Conservation (phyloP, 1,140 invertebrate genomes). For the Drosophila bipectinata region DNA sequence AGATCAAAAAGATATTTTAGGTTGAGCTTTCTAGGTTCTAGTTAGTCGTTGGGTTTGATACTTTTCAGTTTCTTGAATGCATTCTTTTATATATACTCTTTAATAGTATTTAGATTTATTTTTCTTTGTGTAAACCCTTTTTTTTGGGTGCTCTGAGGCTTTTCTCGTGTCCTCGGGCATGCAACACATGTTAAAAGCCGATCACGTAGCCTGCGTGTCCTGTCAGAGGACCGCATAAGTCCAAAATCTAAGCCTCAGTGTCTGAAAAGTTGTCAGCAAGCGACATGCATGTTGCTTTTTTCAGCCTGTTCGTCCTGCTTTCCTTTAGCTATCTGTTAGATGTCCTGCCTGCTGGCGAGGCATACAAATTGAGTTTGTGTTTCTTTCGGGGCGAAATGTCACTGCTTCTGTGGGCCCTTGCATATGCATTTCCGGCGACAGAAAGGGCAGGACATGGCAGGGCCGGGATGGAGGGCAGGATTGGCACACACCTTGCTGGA, state of each 20-base stretch:
- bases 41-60: neutral
- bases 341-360: slow-evolving; percentile 24
- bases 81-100: neutral
- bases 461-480: slow-evolving; percentile 1
- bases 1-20: neutral
- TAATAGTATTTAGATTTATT: neutral
- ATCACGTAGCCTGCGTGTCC: slow-evolving; percentile 70
- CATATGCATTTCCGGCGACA: slow-evolving; percentile 19
- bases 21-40: neutral
- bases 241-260: slow-evolving; percentile 50
- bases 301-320: slow-evolving; percentile 10
- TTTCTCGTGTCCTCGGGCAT: slow-evolving; percentile 45
- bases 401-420: slow-evolving; percentile 18
- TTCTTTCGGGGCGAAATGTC: slow-evolving; percentile 39
- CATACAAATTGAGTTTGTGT: slow-evolving; percentile 72
- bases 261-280: slow-evolving; percentile 44
- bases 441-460: neutral
- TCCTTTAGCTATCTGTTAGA: slow-evolving; percentile 22
- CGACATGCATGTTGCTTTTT: slow-evolving; percentile 38
- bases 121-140: slow-evolving; percentile 13
- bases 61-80: neutral
- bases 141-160: slow-evolving; percentile 18
- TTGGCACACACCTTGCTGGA: slow-evolving; percentile 9
- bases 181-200: slow-evolving; percentile 57
- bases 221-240: slow-evolving; percentile 64